Conservation (phyloP, 2,113 vertebrate species). For the Pollachius pollachius region DNA sequence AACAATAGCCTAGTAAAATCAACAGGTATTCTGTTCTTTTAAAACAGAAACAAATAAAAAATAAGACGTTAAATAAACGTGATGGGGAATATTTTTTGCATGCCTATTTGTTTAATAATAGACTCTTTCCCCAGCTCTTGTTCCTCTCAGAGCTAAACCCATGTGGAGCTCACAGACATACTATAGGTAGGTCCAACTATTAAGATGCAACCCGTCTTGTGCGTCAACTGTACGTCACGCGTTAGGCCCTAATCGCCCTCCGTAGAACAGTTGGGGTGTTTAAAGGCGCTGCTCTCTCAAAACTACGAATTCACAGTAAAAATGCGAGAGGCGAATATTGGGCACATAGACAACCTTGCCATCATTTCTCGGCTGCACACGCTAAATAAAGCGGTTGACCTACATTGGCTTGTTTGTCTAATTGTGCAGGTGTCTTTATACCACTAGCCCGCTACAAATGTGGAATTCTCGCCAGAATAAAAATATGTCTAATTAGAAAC, state of each 20-base stretch:
- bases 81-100: no score
- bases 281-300: conserved; percentile 31
- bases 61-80: no score
- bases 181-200: conserved; percentile 65
- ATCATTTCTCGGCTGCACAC: conserved; percentile 13
- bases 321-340: conserved; percentile 16
- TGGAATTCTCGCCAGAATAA: no score
- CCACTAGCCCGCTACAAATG: no score
- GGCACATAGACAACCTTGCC: conserved; percentile 24
- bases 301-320: conserved; percentile 28
- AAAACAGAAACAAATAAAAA: no score
- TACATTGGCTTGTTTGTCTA: conserved; percentile 3
- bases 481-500: not conserved
- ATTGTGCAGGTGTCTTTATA: no score
- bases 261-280: conserved; percentile 52
- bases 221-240: conserved; percentile 80
- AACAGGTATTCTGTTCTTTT: no score
- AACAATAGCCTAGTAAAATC: no score
- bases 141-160: conserved; percentile 15
- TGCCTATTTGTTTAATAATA: no score
- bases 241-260: conserved; percentile 62
- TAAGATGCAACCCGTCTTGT: conserved; percentile 68
- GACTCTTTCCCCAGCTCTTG: no score
- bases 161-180: conserved; percentile 61
- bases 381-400: conserved; percentile 20